phyloP scores from a whole-genome alignment of 2,797 vertebrate genomes.

The Karalla daura region DNA sequence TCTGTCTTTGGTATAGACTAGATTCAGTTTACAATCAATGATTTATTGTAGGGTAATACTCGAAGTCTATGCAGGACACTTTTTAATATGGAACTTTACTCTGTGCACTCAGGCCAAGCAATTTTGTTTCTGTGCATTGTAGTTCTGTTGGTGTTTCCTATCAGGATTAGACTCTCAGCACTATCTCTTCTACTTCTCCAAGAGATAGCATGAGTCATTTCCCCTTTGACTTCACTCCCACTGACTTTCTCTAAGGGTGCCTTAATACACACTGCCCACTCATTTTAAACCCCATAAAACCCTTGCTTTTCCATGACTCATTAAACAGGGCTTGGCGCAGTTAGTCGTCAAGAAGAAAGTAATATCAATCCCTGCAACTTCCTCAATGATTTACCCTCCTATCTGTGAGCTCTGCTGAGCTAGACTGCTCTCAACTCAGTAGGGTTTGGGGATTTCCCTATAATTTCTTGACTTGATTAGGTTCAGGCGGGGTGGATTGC shows the following conservation, averaged over 20 bases:
- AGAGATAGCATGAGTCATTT: conserved; percentile 65
- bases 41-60: too few relatives aligned
- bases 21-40: too few relatives aligned
- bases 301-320: conserved; percentile 57
- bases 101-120: too few relatives aligned
- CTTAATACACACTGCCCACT: conserved; percentile 62
- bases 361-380: conserved; percentile 47
- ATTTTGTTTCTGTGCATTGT: conserved; percentile 14
- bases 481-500: conserved; percentile 36
- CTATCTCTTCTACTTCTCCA: conserved; percentile 38
- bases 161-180: conserved; percentile 41
- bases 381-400: conserved; percentile 36
- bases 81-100: too few relatives aligned
- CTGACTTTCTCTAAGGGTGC: conserved; percentile 67
- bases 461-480: conserved; percentile 55
- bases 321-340: conserved; percentile 30
- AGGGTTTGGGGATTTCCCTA: conserved; percentile 46
- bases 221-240: conserved; percentile 52
- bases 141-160: conserved; percentile 31
- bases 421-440: conserved; percentile 15
- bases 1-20: too few relatives aligned
- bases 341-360: conserved; percentile 17
- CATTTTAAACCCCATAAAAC: conserved; percentile 59
- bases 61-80: too few relatives aligned
- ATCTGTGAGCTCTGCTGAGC: conserved; percentile 14